Percentiles rank a stretch among this genome's conserved stretches.
Conservation (phyloP, 2,888 invertebrate species). For the Dicyrtoma fusca region DNA sequence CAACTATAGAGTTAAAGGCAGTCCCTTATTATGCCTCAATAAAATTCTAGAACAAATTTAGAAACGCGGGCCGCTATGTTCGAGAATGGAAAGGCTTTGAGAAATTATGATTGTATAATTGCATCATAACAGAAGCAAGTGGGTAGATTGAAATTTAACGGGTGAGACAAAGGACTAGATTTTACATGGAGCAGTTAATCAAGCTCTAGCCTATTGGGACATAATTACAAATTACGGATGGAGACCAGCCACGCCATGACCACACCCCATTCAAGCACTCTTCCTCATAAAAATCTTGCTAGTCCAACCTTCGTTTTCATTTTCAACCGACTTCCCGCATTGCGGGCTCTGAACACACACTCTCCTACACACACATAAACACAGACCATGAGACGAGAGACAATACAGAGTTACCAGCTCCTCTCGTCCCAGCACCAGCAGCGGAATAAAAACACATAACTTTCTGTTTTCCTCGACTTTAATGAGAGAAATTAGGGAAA, state of each 20-base stretch:
- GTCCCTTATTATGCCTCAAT: no score
- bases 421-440: no score
- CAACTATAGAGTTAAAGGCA: no score
- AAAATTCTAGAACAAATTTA: no score
- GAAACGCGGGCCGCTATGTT: no score
- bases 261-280: slow-evolving; percentile 39
- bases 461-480: slow-evolving; percentile 18
- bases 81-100: no score
- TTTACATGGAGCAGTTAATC: slow-evolving; percentile 37
- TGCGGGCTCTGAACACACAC: neutral
- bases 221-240: slow-evolving; percentile 44
- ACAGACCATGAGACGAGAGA: neutral
- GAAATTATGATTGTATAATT: no score
- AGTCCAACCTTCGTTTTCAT: slow-evolving; percentile 31
- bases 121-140: no score
- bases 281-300: slow-evolving; percentile 38
- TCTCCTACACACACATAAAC: neutral
- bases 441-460: slow-evolving; percentile 3
- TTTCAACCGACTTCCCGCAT: slow-evolving; percentile 36
- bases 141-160: neutral
- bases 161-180: slow-evolving; percentile 21
- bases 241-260: slow-evolving; percentile 37
- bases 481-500: slow-evolving; percentile 31
- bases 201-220: slow-evolving; percentile 43
- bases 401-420: neutral